phyloP scores from a whole-genome alignment of 2,113 vertebrate species.

The Crotalus helleri region DNA sequence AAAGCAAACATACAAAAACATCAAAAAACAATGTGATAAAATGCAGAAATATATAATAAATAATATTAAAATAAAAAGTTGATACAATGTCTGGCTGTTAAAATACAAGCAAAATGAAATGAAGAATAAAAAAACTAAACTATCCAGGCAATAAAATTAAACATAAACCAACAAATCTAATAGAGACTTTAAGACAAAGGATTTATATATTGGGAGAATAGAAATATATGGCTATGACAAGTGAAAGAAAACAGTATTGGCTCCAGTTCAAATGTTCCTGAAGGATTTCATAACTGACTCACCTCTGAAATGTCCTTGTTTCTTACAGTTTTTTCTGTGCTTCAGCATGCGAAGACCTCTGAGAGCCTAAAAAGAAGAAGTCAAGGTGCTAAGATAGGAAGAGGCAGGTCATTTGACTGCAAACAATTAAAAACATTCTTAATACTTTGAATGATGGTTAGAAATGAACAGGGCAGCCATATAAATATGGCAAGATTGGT shows the following conservation, averaged over 20 bases:
- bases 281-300: background rate
- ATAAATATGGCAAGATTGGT: background rate
- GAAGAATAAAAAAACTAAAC: background rate
- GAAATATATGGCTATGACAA: background rate
- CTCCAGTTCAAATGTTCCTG: background rate
- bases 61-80: background rate
- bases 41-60: background rate
- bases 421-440: background rate
- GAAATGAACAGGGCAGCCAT: background rate
- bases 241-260: background rate
- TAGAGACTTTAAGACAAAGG: background rate
- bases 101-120: background rate
- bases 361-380: background rate
- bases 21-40: background rate
- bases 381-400: background rate
- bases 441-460: background rate
- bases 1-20: background rate
- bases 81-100: background rate
- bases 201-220: background rate
- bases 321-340: background rate
- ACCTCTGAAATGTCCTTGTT: background rate
- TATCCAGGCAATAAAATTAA: background rate
- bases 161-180: background rate
- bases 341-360: background rate
- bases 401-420: background rate